Percentiles rank a stretch among this genome's conserved stretches.
These are phyloP conservation scores for Brachionus plicatilis DNA, from an alignment of 1,140 invertebrate species.

Conservation along the genomic window DNA sequence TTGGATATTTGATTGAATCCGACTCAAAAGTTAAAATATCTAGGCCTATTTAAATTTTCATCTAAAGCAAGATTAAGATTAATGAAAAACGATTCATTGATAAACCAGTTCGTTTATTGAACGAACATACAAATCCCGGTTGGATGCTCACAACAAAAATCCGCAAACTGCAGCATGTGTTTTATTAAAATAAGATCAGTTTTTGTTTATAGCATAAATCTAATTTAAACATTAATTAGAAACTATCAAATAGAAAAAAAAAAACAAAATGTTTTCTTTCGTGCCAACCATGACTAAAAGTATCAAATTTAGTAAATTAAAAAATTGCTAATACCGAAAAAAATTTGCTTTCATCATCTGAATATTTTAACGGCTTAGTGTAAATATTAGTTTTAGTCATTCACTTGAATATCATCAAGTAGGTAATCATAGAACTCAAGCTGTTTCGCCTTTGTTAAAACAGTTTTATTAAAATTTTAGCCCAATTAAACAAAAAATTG, in stretches of 20 bases:
- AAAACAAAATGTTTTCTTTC: background rate
- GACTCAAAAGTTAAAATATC: background rate
- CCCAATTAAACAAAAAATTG: background rate
- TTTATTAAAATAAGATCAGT: background rate
- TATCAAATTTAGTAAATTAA: background rate
- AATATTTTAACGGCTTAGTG: background rate
- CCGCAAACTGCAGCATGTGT: background rate
- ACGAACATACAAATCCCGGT: background rate
- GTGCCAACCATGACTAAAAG: background rate
- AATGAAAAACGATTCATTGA: background rate
- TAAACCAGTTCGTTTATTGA: background rate
- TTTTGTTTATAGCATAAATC: background rate
- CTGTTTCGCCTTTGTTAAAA: background rate
- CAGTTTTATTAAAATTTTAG: background rate
- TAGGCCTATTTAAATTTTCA: background rate
- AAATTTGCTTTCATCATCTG: background rate
- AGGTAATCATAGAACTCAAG: background rate
- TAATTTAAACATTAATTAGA: background rate
- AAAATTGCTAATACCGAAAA: background rate
- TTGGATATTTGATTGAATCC: background rate
- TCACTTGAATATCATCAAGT: background rate
- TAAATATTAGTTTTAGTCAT: background rate
- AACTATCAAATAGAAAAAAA: background rate
- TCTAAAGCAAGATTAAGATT: constrained; percentile 1
- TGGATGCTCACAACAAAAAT: background rate